Conservation (phyloP, 92 coral and sea anemone genomes). For the Umimayanthus chanpuru region DNA sequence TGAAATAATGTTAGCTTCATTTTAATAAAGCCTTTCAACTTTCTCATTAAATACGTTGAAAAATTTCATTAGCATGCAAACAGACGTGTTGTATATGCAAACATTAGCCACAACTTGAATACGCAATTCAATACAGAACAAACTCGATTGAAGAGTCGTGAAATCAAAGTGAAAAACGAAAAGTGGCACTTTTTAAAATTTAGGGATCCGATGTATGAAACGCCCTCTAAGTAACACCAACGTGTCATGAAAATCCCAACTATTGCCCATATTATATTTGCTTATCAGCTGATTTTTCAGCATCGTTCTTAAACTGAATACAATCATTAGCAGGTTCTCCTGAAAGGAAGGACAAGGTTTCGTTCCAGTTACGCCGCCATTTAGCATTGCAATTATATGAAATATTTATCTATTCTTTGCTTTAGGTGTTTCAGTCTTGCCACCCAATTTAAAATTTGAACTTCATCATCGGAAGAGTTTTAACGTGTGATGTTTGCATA, state of each 20-base stretch:
- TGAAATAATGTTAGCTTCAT: constrained; percentile 67
- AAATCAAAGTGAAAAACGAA: background rate
- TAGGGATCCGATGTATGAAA: background rate
- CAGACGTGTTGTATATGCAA: constrained; percentile 59
- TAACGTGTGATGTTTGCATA: constrained; percentile 16
- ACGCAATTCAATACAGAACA: constrained; percentile 17
- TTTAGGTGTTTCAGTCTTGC: background rate
- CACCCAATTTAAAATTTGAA: constrained; percentile 14
- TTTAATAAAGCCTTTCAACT: constrained; percentile 61
- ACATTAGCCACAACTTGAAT: constrained; percentile 35
- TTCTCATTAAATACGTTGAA: constrained; percentile 67
- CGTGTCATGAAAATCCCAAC: background rate
- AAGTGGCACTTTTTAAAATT: background rate
- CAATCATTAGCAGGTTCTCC: background rate
- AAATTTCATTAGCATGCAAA: constrained; percentile 64
- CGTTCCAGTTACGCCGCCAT: background rate
- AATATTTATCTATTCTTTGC: background rate
- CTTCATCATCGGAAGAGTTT: constrained; percentile 23
- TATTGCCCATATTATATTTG: background rate
- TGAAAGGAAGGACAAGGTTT: background rate
- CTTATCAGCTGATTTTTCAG: background rate
- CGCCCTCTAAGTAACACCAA: background rate
- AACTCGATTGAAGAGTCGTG: background rate
- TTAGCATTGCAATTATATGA: constrained; percentile 2
- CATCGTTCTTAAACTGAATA: background rate